These are phyloP conservation scores for Dynastes tityus DNA, from an alignment of 2,888 invertebrate genomes.

Conservation along the genomic window DNA sequence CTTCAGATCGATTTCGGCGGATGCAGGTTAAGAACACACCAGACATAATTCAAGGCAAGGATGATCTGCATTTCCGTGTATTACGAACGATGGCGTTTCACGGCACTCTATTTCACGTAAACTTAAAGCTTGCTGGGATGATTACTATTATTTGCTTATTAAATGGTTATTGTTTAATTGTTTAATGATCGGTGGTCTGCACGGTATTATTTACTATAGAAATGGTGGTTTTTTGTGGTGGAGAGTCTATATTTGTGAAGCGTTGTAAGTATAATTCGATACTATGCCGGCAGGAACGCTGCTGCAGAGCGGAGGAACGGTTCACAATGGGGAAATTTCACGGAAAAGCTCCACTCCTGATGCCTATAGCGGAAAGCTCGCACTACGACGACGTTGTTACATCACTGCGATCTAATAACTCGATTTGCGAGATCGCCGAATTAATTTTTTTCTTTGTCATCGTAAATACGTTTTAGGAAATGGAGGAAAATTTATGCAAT, in stretches of 20 bases:
- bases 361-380: constrained; percentile 21
- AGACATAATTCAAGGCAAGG: constrained; percentile 46
- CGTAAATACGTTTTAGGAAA: neutral
- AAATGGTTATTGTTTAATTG: constrained; percentile 3
- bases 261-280: constrained; percentile 62
- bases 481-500: constrained; percentile 9
- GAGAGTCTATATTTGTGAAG: constrained; percentile 62
- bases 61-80: constrained; percentile 45
- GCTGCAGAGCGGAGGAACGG: constrained; percentile 54
- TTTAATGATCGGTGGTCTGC: constrained; percentile 23
- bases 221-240: constrained; percentile 42
- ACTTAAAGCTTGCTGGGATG: constrained; percentile 20
- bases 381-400: constrained; percentile 15
- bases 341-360: constrained; percentile 45
- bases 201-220: constrained; percentile 39
- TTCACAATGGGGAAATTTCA: constrained; percentile 61
- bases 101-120: constrained; percentile 40
- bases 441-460: constrained; percentile 25
- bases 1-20: constrained; percentile 65
- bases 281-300: constrained; percentile 63
- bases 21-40: constrained; percentile 52
- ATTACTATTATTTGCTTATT: constrained; percentile 13
- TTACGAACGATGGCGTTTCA: constrained; percentile 33
- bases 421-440: constrained; percentile 18
- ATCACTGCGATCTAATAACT: constrained; percentile 26